These are phyloP conservation scores for Siniperca obscura DNA, from an alignment of 2,797 vertebrate genomes.

Conservation along the genomic window DNA sequence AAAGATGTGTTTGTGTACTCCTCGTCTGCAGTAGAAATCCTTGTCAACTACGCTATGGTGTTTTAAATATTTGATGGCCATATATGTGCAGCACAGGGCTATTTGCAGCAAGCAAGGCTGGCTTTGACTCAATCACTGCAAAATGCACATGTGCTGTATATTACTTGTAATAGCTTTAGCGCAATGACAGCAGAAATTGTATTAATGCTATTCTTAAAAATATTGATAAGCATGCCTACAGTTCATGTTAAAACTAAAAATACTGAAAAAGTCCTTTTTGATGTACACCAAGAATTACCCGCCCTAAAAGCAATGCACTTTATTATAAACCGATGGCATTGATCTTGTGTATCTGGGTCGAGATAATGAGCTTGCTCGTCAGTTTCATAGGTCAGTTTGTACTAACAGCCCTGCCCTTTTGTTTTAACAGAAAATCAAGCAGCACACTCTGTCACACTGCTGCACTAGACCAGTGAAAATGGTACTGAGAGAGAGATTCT, in stretches of 20 bases:
- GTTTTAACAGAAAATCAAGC: conserved; percentile 41
- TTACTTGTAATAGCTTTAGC: conserved; percentile 11
- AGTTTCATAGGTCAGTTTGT: conserved; percentile 51
- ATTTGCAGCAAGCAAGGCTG: conserved; percentile 46
- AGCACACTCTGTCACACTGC: conserved; percentile 37
- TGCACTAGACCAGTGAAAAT: conserved; percentile 49
- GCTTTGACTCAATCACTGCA: conserved; percentile 49
- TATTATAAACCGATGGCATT: conserved; percentile 1
- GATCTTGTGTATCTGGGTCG: conserved; percentile 11
- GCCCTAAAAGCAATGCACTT: background rate
- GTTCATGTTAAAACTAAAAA: background rate
- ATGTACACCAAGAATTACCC: background rate
- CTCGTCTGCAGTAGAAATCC: conserved; percentile 39
- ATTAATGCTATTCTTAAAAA: background rate
- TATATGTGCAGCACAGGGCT: conserved; percentile 46
- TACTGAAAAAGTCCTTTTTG: background rate
- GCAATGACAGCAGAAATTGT: background rate
- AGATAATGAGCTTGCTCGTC: conserved; percentile 45
- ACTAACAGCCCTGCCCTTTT: conserved; percentile 55
- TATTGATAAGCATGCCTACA: background rate
- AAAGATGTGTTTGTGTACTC: conserved; percentile 29
- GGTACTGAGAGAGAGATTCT: conserved; percentile 48
- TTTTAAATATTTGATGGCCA: conserved; percentile 66
- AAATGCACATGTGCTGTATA: conserved; percentile 27
- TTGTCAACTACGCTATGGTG: conserved; percentile 15